These are phyloP conservation scores for Ridgeia piscesae DNA, from an alignment of 1,140 invertebrate species.

Conservation along the genomic window DNA sequence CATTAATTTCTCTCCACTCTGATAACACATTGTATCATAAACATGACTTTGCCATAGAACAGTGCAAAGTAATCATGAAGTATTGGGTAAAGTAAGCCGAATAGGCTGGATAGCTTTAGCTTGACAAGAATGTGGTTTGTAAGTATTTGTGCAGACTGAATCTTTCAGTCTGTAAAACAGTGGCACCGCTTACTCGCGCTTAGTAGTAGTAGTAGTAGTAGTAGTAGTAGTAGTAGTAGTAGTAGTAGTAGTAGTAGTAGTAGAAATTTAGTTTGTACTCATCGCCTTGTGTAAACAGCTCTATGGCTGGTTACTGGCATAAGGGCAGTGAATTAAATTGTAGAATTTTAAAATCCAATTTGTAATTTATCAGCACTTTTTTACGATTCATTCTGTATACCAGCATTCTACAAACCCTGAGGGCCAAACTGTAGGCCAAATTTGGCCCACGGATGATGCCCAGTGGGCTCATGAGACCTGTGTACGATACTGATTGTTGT, in stretches of 20 bases:
- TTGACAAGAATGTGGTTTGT: neutral
- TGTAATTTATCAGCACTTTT: too few relatives aligned
- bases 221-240: too few relatives aligned
- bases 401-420: too few relatives aligned
- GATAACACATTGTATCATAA: neutral
- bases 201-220: too few relatives aligned
- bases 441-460: too few relatives aligned
- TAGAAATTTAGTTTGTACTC: neutral
- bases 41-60: neutral
- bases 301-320: neutral
- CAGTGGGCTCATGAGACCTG: too few relatives aligned
- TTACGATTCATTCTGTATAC: too few relatives aligned
- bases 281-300: neutral
- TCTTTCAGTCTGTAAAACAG: neutral
- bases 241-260: too few relatives aligned
- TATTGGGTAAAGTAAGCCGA: neutral
- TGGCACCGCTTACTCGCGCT: neutral
- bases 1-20: neutral
- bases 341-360: too few relatives aligned
- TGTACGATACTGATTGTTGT: too few relatives aligned
- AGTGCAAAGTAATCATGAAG: neutral
- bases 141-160: neutral
- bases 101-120: neutral
- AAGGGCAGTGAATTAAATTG: neutral
- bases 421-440: too few relatives aligned